Base-by-base conservation (phyloP, 1,140 invertebrate species). In the Trichonephila inaurata region DNA sequence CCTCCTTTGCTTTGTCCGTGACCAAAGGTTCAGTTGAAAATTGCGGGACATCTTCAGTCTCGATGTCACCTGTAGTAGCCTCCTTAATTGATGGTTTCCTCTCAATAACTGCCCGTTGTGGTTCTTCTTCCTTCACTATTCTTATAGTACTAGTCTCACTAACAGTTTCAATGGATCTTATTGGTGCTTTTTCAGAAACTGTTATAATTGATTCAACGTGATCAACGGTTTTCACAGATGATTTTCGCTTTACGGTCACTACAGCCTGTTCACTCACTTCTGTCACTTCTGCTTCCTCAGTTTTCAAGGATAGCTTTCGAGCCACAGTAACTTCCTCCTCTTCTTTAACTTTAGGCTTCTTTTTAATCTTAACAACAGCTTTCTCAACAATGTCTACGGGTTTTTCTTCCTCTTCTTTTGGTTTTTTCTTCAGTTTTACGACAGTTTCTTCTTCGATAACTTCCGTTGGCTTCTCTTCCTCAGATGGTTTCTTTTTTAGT, bases 351-450 rank as follows among this genome's bases (percentile, higher is more conserved):
- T 92, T 93, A 58, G 89, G 85, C 40, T 92, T 90, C 44, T 83
- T 94, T 69, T 92, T 86, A 58, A 92, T 89, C 82, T 93, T 92
- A 33, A 86, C 21, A 51, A 91, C 72, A 24, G 92, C 61, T 94
- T 95, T n/a, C 51, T 92, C 89, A 90, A 58, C 33, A 83, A 95
- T 96, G 95, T 82, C 96, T 95, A 33, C 96, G 96, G n/a, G 93
- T 72, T n/a, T 94, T 89, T 44, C 94, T 94, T 94, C 95, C 94
- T 58, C 89, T 62, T 91, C 89, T 58, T 92, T 94, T 16, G 89
- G 85, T 72, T 92, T 90, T 21, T 83, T 94, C 33, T 92, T 86
- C 19, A 92, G 21, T 62, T 93, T 93, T 60, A 92, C 82, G 82
- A 81, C 28, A 40, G 64, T 19, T 87, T 89, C 69, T 83, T 94